Conservation (phyloP, 2,113 vertebrate species). For the Struthidea cinerea region DNA sequence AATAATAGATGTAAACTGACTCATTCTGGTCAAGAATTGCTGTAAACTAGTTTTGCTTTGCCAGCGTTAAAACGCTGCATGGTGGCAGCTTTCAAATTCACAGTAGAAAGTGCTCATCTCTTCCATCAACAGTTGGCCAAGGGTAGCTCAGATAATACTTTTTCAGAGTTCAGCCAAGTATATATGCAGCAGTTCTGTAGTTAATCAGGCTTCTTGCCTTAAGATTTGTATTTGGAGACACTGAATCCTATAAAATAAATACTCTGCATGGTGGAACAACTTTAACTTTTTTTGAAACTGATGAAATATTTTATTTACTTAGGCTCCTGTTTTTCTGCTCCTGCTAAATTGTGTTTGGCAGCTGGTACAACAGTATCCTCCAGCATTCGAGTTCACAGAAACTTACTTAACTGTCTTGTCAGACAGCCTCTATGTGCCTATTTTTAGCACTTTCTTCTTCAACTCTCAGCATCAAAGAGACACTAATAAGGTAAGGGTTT, state of each 20-base stretch:
- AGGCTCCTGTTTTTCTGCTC: conserved; percentile 86
- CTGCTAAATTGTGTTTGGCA: conserved; percentile 88
- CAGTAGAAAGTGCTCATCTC: not conserved
- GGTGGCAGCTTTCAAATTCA: not conserved
- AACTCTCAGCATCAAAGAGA: conserved; percentile 81
- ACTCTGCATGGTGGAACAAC: not conserved
- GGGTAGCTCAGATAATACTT: not conserved
- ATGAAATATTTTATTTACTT: not conserved
- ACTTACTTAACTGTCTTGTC: conserved; percentile 89
- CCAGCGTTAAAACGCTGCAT: not conserved
- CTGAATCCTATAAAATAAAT: not conserved
- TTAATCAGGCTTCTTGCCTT: not conserved
- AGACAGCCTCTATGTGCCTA: conserved; percentile 83
- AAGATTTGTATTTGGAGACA: not conserved
- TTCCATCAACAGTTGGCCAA: not conserved
- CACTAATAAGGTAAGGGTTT: conserved; percentile 69
- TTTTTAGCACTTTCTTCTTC: conserved; percentile 90
- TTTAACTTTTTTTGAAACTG: not conserved
- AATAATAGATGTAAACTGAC: not conserved
- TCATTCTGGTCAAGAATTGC: not conserved
- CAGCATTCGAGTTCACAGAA: conserved; percentile 87
- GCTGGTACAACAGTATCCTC: conserved; percentile 79
- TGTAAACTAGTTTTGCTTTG: not conserved
- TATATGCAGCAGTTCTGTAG: not conserved
- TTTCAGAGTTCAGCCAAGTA: not conserved